A percentile compares a stretch with the other conserved stretches of the same genome.
These are phyloP conservation scores for Phaedon cochleariae DNA, from an alignment of 2,888 invertebrate species.

Conservation along the genomic window DNA sequence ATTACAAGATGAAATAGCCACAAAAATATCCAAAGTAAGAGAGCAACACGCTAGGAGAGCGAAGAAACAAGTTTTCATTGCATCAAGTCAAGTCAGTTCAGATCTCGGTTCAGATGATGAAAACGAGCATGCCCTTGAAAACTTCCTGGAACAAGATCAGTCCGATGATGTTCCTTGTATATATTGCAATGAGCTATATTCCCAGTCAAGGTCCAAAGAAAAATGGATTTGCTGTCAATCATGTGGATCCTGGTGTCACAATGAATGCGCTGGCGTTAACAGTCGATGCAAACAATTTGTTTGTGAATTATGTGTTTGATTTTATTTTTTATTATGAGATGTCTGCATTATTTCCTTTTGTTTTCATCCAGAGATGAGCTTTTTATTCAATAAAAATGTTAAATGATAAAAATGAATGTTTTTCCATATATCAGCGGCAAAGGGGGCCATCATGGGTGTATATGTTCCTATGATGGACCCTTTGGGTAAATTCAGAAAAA, in stretches of 20 bases:
- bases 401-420: not conserved
- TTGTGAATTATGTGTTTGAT: not conserved
- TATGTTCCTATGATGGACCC: slow-evolving; percentile 3
- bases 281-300: not conserved
- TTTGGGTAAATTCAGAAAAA: not conserved
- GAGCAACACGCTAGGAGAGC: not conserved
- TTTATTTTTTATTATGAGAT: too few relatives aligned
- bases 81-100: too few relatives aligned
- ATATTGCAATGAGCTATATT: slow-evolving; percentile 19
- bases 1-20: not conserved
- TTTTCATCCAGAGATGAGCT: too few relatives aligned
- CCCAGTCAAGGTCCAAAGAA: slow-evolving; percentile 10
- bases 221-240: slow-evolving; percentile 13
- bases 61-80: slow-evolving; percentile 7
- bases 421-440: not conserved
- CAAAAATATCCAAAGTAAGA: not conserved
- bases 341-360: too few relatives aligned
- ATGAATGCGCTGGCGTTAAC: slow-evolving; percentile 8
- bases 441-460: not conserved
- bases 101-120: not conserved
- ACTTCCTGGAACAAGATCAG: not conserved
- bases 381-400: too few relatives aligned
- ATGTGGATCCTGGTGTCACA: slow-evolving; percentile 11
- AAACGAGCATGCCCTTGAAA: not conserved
- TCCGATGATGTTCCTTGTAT: slow-evolving; percentile 8